Evolutionary conservation across 2,113 vertebrate genomes (phyloP), one percentile per base, ranked within the genome.

Genomic region (Neopipo cinnamomea): DNA sequence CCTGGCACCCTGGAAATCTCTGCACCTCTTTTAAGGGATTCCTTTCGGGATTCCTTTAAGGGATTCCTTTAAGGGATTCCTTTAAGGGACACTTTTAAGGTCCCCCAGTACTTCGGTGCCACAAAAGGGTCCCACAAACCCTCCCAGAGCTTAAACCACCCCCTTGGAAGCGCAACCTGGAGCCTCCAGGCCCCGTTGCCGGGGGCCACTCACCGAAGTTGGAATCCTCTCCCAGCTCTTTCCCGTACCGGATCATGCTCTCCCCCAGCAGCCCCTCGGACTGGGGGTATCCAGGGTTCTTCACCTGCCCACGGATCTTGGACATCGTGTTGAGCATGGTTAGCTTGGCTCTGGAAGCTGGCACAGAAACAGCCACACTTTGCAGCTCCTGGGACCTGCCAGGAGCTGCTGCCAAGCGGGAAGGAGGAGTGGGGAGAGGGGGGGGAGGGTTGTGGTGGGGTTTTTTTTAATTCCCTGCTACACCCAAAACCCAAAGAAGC

Each of bases 281-380:
- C 97, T 99, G 99, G 0, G 99, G 99, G 97, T 99, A 99, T 7
- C 99, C 99, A 0, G 99, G 99, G 73, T 97, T 99, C 97, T 99
- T 99, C 97, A 99, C 99, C 97, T 99, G 99, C 72, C 99, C 99
- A 0, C 99, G 98, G 97, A 99, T 99, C 98, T 99, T 99, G 6
- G 99, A 99, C 98, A 99, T 98, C 0, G 99, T 99, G 98, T 99
- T 99, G 49, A 99, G 97, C 99, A 99, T 99, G 27, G 98, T 99
- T 33, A 99, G 98, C 97, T 99, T 99, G 96, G 99, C 99, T 63
- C 99, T 98, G 5, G 99, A 99, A 44, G 99, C 99, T 99, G 97
- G 22, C 71, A 87, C 83, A 86, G 37, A 93, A 12, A 41, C 15
- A 47, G 83, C 56, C 94, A 68, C 56, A 21, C 46, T 41, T 87